phyloP scores from a whole-genome alignment of 2,797 vertebrate genomes.

The Hippopotamyrus pictus region DNA sequence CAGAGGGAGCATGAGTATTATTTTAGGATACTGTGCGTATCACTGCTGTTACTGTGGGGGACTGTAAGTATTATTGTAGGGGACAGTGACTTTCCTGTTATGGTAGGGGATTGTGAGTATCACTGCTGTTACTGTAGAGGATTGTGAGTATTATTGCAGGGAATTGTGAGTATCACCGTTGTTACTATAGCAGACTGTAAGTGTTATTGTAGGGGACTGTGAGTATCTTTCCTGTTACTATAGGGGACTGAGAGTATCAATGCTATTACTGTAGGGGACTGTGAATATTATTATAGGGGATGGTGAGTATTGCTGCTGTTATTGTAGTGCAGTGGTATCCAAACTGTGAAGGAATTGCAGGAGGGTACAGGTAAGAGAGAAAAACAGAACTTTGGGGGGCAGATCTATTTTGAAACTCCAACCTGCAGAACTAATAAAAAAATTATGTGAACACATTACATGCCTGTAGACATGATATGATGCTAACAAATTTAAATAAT shows the following conservation, averaged over 20 bases:
- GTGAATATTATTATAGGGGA: neutral
- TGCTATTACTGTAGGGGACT: too few species aligned
- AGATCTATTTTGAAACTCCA: too few species aligned
- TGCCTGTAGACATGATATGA: neutral
- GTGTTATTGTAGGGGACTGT: neutral
- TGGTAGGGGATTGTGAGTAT: neutral
- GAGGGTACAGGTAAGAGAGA: neutral
- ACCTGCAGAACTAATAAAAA: neutral
- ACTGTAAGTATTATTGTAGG: neutral
- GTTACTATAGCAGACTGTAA: neutral
- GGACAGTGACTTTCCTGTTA: neutral
- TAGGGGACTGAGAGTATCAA: too few species aligned
- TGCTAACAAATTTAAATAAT: too few species aligned
- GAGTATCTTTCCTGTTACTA: neutral
- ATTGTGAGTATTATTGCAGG: neutral
- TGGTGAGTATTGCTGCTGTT: neutral
- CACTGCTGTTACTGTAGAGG: neutral
- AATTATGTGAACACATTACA: neutral
- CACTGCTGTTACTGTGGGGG: neutral
- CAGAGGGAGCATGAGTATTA: neutral
- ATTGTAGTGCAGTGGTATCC: neutral
- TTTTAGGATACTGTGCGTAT: neutral
- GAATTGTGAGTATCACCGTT: too few species aligned
- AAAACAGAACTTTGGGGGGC: too few species aligned
- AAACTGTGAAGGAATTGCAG: neutral